A percentile compares a stretch with the other conserved stretches of the same genome.
Conservation (phyloP, 2,888 invertebrate species). For the Leucoma salicis region DNA sequence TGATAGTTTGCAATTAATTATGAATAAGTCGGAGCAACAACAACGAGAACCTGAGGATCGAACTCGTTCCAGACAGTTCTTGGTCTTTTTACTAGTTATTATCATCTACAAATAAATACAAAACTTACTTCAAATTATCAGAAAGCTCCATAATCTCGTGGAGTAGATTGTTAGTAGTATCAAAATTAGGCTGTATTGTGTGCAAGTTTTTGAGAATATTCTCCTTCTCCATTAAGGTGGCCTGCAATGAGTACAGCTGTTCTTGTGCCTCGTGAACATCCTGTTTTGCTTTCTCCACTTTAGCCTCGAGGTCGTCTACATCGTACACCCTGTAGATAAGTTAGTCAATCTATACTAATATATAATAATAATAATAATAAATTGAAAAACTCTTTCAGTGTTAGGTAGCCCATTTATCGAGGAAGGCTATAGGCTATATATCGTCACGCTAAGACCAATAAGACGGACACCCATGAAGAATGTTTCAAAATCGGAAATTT, state of each 20-base stretch:
- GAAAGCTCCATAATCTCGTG: constrained; percentile 58
- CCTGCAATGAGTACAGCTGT: constrained; percentile 45
- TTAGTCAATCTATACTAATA: too few species aligned
- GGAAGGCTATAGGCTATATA: not conserved
- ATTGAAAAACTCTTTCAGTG: too few species aligned
- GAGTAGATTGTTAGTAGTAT: constrained; percentile 56
- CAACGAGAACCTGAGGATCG: too few species aligned
- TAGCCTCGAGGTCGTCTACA: constrained; percentile 60
- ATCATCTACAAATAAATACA: too few species aligned
- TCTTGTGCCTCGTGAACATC: constrained; percentile 62
- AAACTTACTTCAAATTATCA: constrained; percentile 57
- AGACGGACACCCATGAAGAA: too few species aligned
- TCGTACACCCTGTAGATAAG: constrained; percentile 57
- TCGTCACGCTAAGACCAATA: too few species aligned
- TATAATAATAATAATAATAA: too few species aligned
- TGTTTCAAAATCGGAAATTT: too few species aligned
- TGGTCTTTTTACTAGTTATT: too few species aligned
- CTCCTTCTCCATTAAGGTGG: constrained; percentile 60
- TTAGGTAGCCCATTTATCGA: not conserved
- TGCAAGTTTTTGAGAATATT: constrained; percentile 63
- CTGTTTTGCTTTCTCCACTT: constrained; percentile 54
- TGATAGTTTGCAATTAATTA: too few species aligned
- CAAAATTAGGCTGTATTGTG: constrained; percentile 60
- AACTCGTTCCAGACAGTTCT: too few species aligned
- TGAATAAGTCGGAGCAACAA: too few species aligned